Base-by-base conservation (phyloP, 2,888 invertebrate genomes). In the Tiliacea aurago region DNA sequence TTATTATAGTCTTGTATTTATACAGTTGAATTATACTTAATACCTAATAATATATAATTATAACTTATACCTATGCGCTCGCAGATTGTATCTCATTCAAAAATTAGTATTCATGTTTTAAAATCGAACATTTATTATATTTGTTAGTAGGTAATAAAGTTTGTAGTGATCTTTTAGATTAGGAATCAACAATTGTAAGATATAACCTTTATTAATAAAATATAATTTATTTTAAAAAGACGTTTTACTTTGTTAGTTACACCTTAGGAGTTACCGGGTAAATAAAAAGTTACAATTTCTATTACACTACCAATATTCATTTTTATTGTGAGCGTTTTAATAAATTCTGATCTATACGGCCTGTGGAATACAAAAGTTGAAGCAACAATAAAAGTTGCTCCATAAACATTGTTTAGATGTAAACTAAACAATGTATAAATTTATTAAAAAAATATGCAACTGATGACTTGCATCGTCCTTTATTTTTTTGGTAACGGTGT, bases 191-290 rank as follows among this genome's bases (percentile, higher is more conserved):
- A 67, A 64, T 45, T 69, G 45, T 81, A 81, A 76, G 64, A 53
- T 51, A 33, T 49, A 53, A 71, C 13, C 59, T 33, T 45, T 65
- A 66, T 9, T 67, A 76, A 70, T 81, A 76, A 80, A 80, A 64
- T n/a, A 47, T 68, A 20, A 75, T 53, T 70, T 55, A 70, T 28
- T 55, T 59, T 37, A 28, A 49, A 33, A 43, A 23, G 6, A 28
- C 10, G n/a, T 64, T 58, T 67, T 80, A 64, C 3, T 64, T n/a
- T 1, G 15, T 28, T 20, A 28, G 0, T 20, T 33, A 49, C n/a
- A 64, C 10, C 28, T 63, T 20, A 20, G 15, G 5, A 47, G 43
- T 18, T 6, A 61, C 10, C 10, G 41, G n/a, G n/a, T 62, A 23
- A 62, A 18, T 11, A 18, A 62, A 11, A n/a, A n/a, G n/a, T 58